Evolutionary conservation across 2,888 invertebrate genomes (phyloP).

Genomic region (Morinoia aosen): DNA sequence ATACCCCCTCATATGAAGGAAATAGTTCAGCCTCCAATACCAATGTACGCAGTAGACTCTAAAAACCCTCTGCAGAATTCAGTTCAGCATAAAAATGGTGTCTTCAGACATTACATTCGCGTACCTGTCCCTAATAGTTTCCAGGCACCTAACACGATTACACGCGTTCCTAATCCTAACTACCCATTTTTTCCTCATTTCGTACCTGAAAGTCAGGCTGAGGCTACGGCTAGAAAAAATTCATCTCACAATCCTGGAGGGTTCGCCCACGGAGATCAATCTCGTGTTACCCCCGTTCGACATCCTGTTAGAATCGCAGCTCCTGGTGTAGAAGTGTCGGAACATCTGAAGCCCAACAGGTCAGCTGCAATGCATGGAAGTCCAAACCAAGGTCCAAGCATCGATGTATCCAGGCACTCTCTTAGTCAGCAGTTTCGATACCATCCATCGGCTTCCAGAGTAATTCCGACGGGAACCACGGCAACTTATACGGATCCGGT

Average conservation of each 20-base stretch:
- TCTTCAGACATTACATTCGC: constrained; percentile 23
- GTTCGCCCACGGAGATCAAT: neutral
- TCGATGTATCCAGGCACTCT: neutral
- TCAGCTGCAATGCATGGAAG: neutral
- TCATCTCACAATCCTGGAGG: neutral
- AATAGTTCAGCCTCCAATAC: constrained; percentile 22
- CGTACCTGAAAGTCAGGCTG: neutral
- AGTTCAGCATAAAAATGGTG: neutral
- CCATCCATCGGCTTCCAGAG: neutral
- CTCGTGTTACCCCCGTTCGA: neutral
- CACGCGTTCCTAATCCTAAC: constrained; percentile 13
- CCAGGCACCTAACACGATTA: neutral
- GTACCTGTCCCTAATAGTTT: constrained; percentile 6
- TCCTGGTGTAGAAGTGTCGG: neutral
- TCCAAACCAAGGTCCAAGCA: neutral
- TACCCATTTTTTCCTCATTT: neutral
- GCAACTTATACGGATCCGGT: neutral
- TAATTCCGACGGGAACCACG: neutral
- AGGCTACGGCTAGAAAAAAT: neutral
- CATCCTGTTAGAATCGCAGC: neutral
- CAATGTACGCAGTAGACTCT: constrained; percentile 24
- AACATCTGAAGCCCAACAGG: neutral
- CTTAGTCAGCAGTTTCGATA: neutral
- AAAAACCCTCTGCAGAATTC: neutral
- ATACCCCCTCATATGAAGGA: neutral